Base-by-base conservation (phyloP, 1,140 invertebrate species). In the Agrilus planipennis region DNA sequence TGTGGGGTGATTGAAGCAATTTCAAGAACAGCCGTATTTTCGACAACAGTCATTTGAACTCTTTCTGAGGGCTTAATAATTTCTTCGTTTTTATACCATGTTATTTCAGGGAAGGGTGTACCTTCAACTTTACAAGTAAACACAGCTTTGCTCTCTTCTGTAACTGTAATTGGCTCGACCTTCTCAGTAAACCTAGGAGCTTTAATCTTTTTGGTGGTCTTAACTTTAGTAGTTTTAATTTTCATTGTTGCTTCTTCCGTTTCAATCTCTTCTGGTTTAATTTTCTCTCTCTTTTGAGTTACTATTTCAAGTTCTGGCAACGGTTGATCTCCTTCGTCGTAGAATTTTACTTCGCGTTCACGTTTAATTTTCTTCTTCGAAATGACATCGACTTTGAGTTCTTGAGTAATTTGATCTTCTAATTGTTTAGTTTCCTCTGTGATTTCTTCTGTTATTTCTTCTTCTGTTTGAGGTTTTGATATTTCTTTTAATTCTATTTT, bases 11-110 rank as follows among this genome's bases (percentile, higher is more conserved):
- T 70, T 31, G 73, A 67, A 14, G 62, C 58, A 43, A 89, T 78
- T 51, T 77, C 75, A 34, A 89, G 63, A 9, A 69, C 71, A 7
- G 75, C 73, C n/a, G 72, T 71, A 37, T 75, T 70, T 50, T 78
- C 70, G 23, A 68, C 57, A 21, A 72, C 57, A 31, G 64, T 70
- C 51, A 81, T 75, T 18, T 64, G 63, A 46, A 79, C 72, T 20
- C 77, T 72, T 48, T 81, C 76, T 28, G 61, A 73, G 18, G 68
- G 68, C 45, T 69, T 61, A 18, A 89, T 62, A 48, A 81, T 71
- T 37, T 72, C 63, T 48, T 77, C 77, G 58, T 89, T 83, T 60
- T 75, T 78, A 50, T 75, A 84, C 87, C 87, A 90, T 27, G 68
- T 69, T 30, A 89, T 72, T 50, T 77, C 72, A 4, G 82, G 80